Base-by-base conservation (phyloP, 2,888 invertebrate species). In the Stenichneumon culpator region DNA sequence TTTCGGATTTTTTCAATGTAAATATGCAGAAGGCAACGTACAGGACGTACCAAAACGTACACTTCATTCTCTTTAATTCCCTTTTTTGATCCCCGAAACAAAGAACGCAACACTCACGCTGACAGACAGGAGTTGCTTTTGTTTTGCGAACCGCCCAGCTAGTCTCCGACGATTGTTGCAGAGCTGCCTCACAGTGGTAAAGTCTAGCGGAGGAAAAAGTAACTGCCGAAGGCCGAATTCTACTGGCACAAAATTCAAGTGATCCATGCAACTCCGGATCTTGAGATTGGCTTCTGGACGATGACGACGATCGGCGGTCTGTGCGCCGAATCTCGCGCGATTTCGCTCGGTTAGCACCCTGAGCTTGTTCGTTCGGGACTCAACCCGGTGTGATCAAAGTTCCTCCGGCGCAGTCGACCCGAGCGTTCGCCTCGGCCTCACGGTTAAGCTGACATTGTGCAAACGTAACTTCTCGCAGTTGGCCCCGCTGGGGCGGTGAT, bases 391-490 rank as follows among this genome's bases (percentile, higher is more conserved):
- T 44, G 75, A 81, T 84, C 83, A 84, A 86, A 84, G 75, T 86
- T 84, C 75, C 82, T 63, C 54, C 83, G 60, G 78, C 79, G 78
- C 75, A 82, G 81, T 81, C 68, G 63, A 78, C 74, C 57, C 14
- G 22, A 39, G 50, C 74, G 44, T 22, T 32, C 14, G 25, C 44
- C 60, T 50, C 73, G 28, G 50, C 60, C 14, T 19, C 25, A 73
- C 68, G 81, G 72, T 83, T 79, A 74, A 54, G 73, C 81, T 73
- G 84, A 83, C 80, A 88, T 87, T 88, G 88, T 87, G 82, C 83
- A 83, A 83, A 86, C 82, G 82, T 86, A 84, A 87, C 84, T 86
- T 86, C 65, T 32, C 36, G 52, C 50, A 65, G 75, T 65, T 52
- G 75, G 50, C 22, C 39, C 25, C 22, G 39, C 47, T 63, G 19